A percentile compares a stretch with the other conserved stretches of the same genome.
These are phyloP conservation scores for Luehdorfia chinensis DNA, from an alignment of 1,140 invertebrate species.

Conservation along the genomic window DNA sequence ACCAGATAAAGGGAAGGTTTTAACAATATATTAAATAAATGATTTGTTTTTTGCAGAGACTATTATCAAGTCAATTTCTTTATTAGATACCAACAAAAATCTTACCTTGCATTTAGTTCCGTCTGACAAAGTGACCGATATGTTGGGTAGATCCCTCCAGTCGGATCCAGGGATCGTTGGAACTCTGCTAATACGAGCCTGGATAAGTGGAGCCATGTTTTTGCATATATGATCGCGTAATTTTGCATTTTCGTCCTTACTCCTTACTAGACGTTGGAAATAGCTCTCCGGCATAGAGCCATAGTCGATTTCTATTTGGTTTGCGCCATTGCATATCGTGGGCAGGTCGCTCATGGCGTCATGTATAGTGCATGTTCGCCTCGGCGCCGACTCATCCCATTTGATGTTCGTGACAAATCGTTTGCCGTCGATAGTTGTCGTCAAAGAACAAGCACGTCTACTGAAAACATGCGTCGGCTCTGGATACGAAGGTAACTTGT, in stretches of 20 bases:
- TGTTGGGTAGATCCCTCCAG: constrained; percentile 93
- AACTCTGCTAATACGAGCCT: constrained; percentile 87
- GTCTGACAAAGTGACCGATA: constrained; percentile 83
- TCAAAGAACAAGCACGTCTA: constrained; percentile 83
- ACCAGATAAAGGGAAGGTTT: too few species aligned
- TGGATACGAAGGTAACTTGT: constrained; percentile 87
- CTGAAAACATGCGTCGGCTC: constrained; percentile 90
- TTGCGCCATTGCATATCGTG: constrained; percentile 85
- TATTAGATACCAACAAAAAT: too few species aligned
- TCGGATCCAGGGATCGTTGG: constrained; percentile 87
- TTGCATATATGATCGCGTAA: constrained; percentile 91
- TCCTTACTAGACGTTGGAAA: constrained; percentile 87
- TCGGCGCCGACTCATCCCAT: constrained; percentile 81
- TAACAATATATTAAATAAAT: too few species aligned
- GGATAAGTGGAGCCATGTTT: constrained; percentile 88
- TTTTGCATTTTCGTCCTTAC: constrained; percentile 77
- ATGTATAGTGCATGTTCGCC: constrained; percentile 85
- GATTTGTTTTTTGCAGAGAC: too few species aligned
- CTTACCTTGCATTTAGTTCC: constrained; percentile 80
- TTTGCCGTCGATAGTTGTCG: constrained; percentile 86
- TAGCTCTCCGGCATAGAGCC: constrained; percentile 84
- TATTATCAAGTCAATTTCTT: too few species aligned
- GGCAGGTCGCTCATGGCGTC: constrained; percentile 92
- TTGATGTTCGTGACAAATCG: constrained; percentile 67
- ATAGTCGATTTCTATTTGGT: constrained; percentile 84